Percentiles rank a stretch among this genome's conserved stretches.
Conservation (phyloP, 2,797 vertebrate species). For the Iguana delicatissima region DNA sequence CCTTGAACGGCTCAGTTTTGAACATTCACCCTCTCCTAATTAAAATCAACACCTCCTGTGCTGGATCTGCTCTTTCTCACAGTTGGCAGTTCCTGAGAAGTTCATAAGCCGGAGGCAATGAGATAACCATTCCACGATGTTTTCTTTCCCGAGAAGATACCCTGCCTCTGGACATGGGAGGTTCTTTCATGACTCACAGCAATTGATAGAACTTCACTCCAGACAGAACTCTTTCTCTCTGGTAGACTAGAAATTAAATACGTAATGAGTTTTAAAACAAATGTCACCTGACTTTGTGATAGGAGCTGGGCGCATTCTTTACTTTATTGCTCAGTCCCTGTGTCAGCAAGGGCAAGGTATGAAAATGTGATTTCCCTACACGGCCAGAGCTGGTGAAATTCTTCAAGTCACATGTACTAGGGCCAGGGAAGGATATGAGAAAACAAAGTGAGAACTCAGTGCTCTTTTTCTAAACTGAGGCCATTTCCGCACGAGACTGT, state of each 20-base stretch:
- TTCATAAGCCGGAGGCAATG: neutral
- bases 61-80: too few species aligned
- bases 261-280: neutral
- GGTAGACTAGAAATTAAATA: neutral
- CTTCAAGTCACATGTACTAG: conserved; percentile 44
- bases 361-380: neutral
- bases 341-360: neutral
- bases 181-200: neutral
- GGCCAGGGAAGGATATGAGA: conserved; percentile 44
- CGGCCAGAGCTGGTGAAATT: conserved; percentile 25
- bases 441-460: neutral
- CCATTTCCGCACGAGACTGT: too few species aligned
- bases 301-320: conserved; percentile 30
- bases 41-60: too few species aligned
- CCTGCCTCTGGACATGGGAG: neutral
- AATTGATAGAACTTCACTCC: too few species aligned
- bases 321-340: neutral
- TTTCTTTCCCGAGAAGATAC: neutral
- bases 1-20: too few species aligned
- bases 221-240: neutral
- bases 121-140: accelerated
- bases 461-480: neutral
- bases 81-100: neutral
- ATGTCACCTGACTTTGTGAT: conserved; percentile 28
- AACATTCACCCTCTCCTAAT: too few species aligned